These are phyloP conservation scores for Myopa tessellatipennis DNA, from an alignment of 2,888 invertebrate genomes.

Conservation along the genomic window DNA sequence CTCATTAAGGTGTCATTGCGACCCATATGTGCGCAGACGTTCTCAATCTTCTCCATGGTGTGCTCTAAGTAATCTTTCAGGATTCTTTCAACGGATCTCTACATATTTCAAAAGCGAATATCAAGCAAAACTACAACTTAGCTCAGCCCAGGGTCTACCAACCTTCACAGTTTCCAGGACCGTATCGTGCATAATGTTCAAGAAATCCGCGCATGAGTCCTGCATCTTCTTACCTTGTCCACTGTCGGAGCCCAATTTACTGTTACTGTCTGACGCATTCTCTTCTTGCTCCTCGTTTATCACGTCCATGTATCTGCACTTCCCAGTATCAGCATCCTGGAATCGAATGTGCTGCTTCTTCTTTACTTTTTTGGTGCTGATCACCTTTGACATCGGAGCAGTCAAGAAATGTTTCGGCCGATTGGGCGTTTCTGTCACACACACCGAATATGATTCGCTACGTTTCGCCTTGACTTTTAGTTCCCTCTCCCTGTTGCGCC, in stretches of 20 bases:
- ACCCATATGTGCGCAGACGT: constrained; percentile 43
- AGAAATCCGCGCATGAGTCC: constrained; percentile 60
- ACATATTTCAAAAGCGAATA: constrained; percentile 6
- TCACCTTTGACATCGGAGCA: not conserved
- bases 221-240: constrained; percentile 46
- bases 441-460: not conserved
- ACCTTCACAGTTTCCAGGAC: constrained; percentile 61
- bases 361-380: constrained; percentile 39
- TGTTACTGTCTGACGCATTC: constrained; percentile 17
- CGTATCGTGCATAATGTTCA: constrained; percentile 59
- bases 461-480: not conserved
- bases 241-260: constrained; percentile 19
- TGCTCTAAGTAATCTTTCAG: constrained; percentile 43
- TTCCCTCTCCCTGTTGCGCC: constrained; percentile 6
- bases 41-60: constrained; percentile 44
- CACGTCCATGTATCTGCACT: constrained; percentile 43
- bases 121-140: no score
- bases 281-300: constrained; percentile 47
- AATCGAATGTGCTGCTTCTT: constrained; percentile 41
- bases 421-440: not conserved
- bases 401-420: not conserved
- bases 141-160: constrained; percentile 1
- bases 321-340: constrained; percentile 33
- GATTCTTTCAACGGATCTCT: constrained; percentile 48
- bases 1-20: constrained; percentile 45